A percentile compares a stretch with the other conserved stretches of the same genome.
phyloP scores from a whole-genome alignment of 2,888 invertebrate genomes.

The Drosophila hamatofila region DNA sequence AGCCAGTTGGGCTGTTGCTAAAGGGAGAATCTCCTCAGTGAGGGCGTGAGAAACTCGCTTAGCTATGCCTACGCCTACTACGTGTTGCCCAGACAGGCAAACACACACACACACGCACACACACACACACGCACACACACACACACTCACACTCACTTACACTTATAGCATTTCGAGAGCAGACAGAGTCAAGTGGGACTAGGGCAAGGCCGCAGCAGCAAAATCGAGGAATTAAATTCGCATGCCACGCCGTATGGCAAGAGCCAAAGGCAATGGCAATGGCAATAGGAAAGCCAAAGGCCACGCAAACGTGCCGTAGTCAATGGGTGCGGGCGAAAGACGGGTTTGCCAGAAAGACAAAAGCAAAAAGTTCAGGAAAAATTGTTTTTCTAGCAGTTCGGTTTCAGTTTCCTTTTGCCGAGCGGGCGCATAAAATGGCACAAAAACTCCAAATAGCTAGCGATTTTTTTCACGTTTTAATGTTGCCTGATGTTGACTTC shows the following conservation, averaged over 20 bases:
- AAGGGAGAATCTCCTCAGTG: slow-evolving; percentile 1
- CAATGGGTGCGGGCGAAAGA: slow-evolving; percentile 14
- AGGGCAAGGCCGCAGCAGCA: slow-evolving; percentile 82
- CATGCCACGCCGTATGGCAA: slow-evolving; percentile 63
- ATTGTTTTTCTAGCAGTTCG: slow-evolving; percentile 72
- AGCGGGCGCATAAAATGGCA: slow-evolving; percentile 52
- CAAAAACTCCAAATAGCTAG: slow-evolving; percentile 74
- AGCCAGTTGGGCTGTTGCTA: slow-evolving; percentile 9
- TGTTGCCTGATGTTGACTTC: slow-evolving; percentile 45
- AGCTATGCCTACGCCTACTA: slow-evolving; percentile 44
- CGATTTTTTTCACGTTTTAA: slow-evolving; percentile 80
- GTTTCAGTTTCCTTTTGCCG: slow-evolving; percentile 70
- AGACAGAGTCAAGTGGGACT: slow-evolving; percentile 74
- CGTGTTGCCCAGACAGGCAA: slow-evolving; percentile 32
- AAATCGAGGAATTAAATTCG: slow-evolving; percentile 74
- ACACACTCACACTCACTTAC: slow-evolving; percentile 16
- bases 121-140: slow-evolving; percentile 19
- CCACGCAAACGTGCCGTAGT: slow-evolving; percentile 57
- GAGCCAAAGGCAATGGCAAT: slow-evolving; percentile 47
- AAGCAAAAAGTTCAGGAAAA: slow-evolving; percentile 72
- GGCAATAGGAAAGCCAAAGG: slow-evolving; percentile 60
- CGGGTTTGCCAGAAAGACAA: slow-evolving; percentile 46
- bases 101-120: slow-evolving; percentile 10
- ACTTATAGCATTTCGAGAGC: slow-evolving; percentile 4
- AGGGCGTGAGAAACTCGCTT: slow-evolving; percentile 29